Base-by-base conservation (phyloP, 2,797 vertebrate genomes). In the Hippoglossus hippoglossus region DNA sequence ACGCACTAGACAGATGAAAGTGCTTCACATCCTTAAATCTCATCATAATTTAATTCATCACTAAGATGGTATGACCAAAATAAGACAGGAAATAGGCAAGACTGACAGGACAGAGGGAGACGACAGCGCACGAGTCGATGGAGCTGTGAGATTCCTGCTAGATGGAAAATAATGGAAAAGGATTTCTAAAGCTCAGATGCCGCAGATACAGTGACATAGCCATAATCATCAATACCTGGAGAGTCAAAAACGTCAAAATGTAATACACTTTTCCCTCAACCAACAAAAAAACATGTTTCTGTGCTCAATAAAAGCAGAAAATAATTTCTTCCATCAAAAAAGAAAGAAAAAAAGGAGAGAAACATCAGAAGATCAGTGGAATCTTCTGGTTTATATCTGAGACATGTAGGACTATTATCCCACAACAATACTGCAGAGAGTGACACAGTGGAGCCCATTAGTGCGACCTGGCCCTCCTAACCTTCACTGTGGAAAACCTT, bases 41-140 rank as follows among this genome's bases (percentile, higher is more conserved):
- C 94, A 96, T 96, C 95, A 95, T 96, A 95, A 97, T 97, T 97
- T 96, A 96, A 95, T 95, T 22, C 94, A 96, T 96, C 95, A 96
- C 88, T 74, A 88, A 92, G 87, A 94, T 85, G 79, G 79, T 82
- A 80, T 89, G 91, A 93, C 93, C 90, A 91, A 91, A 94, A 95
- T 91, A 91, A 91, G 91, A 75, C 75, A 83, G 87, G 67, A 89
- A 82, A 87, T 63, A 82, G 78, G 79, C 47, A 66, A 82, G 71
- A 74, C 52, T 75, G 82, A 82, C 73, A 67, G 76, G 77, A 75
- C 63, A 19, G 84, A 82, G 72, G 76, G 73, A 77, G 77, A 80
- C 64, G 63, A 63, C 70, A 85, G 85, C 78, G 78, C 83, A 57
- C 3, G 62, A 89, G 85, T 82, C 82, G 84, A 80, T 77, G 81